Evolutionary conservation across 2,797 vertebrate genomes (phyloP).

Genomic region (Lutjanus campechanus): DNA sequence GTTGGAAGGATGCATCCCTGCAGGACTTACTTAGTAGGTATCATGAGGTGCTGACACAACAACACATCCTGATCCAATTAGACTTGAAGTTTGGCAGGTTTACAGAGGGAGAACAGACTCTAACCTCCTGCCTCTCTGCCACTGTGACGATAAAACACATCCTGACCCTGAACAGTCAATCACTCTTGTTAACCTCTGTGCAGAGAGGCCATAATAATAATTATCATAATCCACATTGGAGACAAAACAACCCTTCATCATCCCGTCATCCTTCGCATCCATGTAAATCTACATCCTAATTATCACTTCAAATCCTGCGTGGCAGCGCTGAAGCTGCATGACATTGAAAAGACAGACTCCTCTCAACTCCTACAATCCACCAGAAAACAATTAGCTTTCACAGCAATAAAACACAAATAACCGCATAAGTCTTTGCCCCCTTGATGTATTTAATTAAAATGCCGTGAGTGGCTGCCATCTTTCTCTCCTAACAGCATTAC

Average conservation of each 20-base stretch:
- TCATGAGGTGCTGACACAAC: constrained; percentile 1
- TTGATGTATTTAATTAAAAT: constrained; percentile 57
- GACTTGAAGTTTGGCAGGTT: background rate
- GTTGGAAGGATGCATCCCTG: background rate
- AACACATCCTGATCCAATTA: background rate
- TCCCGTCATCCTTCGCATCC: constrained; percentile 4
- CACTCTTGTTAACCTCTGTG: background rate
- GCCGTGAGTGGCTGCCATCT: constrained; percentile 22
- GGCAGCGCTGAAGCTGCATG: background rate
- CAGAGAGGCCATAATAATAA: background rate
- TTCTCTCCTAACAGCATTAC: constrained; percentile 23
- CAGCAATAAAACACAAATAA: constrained; percentile 37
- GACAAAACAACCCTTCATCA: constrained; percentile 20
- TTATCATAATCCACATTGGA: constrained; percentile 2
- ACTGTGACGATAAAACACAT: background rate
- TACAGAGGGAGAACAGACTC: background rate
- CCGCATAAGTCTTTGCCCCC: constrained; percentile 17
- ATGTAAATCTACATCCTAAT: constrained; percentile 38
- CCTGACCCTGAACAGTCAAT: background rate
- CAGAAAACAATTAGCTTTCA: constrained; percentile 26
- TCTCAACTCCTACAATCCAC: constrained; percentile 16
- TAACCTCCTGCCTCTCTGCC: background rate
- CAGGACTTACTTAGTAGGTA: background rate
- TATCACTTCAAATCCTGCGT: constrained; percentile 33
- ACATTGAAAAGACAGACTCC: constrained; percentile 29